Conservation (phyloP, 2,888 invertebrate genomes). For the Xestia rhomboidea region DNA sequence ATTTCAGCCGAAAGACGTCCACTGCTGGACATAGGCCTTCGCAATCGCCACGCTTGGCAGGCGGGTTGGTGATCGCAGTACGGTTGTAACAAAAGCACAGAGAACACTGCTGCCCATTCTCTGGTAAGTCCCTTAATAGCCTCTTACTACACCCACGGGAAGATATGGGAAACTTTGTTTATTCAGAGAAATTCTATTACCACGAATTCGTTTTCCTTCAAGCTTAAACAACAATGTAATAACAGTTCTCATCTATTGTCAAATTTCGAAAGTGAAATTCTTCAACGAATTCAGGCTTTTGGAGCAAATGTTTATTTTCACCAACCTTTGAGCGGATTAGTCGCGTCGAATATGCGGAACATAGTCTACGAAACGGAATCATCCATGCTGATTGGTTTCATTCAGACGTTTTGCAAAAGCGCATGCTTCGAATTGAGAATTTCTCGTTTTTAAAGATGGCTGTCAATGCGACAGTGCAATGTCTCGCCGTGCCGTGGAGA, state of each 20-base stretch:
- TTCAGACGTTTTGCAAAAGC: slow-evolving; percentile 54
- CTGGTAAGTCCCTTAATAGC: too few relatives aligned
- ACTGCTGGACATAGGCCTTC: too few relatives aligned
- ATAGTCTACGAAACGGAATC: slow-evolving; percentile 40
- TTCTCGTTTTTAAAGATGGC: slow-evolving; percentile 33
- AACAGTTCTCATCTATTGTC: slow-evolving; percentile 67
- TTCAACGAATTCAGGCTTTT: slow-evolving; percentile 53
- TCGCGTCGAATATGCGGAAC: slow-evolving; percentile 45
- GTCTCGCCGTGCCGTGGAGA: slow-evolving; percentile 30
- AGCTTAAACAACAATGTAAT: slow-evolving; percentile 15
- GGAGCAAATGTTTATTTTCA: slow-evolving; percentile 64
- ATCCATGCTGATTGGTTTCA: slow-evolving; percentile 46
- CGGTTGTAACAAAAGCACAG: too few relatives aligned
- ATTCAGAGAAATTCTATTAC: neutral
- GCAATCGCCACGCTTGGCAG: too few relatives aligned
- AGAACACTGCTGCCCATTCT: too few relatives aligned
- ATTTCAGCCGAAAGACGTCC: too few relatives aligned
- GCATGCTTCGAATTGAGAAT: slow-evolving; percentile 39
- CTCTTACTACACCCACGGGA: too few relatives aligned
- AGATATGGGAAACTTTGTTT: neutral
- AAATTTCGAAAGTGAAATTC: slow-evolving; percentile 72
- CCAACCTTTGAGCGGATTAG: slow-evolving; percentile 49
- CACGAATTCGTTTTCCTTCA: slow-evolving; percentile 24
- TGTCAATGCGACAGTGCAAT: slow-evolving; percentile 35
- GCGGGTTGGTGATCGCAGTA: too few relatives aligned